Evolutionary conservation across 2,113 vertebrate genomes (phyloP).

Genomic region (Gobiocypris rarus): DNA sequence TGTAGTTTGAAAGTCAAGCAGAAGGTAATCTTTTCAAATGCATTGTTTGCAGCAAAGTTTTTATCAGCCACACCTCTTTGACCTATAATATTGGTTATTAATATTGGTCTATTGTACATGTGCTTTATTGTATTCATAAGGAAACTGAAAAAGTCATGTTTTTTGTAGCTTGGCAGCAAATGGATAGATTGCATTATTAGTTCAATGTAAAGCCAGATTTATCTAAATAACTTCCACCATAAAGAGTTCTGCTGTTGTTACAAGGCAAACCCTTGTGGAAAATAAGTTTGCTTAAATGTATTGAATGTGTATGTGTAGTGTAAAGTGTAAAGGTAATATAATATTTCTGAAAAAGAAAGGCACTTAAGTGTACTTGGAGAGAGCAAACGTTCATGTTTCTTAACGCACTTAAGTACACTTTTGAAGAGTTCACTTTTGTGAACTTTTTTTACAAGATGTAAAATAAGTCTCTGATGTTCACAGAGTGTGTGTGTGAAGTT

Average conservation of each 20-base stretch:
- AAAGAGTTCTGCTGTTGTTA: too few species aligned
- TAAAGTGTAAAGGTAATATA: neutral
- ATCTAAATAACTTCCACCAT: too few species aligned
- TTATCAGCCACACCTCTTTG: neutral
- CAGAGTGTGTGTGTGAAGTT: too few species aligned
- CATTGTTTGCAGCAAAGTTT: neutral
- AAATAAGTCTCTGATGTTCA: too few species aligned
- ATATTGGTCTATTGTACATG: neutral
- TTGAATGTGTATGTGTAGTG: too few species aligned
- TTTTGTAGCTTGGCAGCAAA: neutral
- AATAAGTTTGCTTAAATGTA: too few species aligned
- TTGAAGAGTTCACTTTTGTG: neutral
- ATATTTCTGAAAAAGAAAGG: neutral
- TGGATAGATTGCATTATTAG: neutral
- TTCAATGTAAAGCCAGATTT: neutral
- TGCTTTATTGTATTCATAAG: neutral
- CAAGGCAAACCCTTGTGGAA: too few species aligned
- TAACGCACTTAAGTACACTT: neutral
- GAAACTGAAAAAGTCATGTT: neutral
- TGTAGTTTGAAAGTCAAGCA: neutral
- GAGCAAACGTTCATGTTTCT: neutral
- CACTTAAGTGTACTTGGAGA: neutral
- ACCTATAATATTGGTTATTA: neutral
- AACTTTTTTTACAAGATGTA: neutral
- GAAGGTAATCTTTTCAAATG: neutral